phyloP scores from a whole-genome alignment of 2,797 vertebrate species.

The Helicolenus hilgendorfi region DNA sequence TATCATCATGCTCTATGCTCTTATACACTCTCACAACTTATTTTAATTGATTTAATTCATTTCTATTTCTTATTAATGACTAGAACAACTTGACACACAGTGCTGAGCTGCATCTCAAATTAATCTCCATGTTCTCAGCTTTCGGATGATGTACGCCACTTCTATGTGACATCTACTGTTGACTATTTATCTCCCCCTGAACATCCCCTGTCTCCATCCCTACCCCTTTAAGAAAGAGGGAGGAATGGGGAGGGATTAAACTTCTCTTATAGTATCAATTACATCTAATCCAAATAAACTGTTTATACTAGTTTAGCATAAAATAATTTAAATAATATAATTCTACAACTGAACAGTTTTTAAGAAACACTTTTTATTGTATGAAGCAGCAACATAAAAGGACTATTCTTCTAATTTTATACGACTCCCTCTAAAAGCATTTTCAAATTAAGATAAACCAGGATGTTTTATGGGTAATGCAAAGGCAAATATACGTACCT shows the following conservation, averaged over 20 bases:
- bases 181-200: too few relatives aligned
- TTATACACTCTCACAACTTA: too few relatives aligned
- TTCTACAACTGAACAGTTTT: neutral
- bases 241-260: too few relatives aligned
- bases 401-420: neutral
- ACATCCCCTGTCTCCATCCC: too few relatives aligned
- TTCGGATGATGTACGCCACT: too few relatives aligned
- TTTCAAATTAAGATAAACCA: slow-evolving; percentile 61
- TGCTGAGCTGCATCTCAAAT: too few relatives aligned
- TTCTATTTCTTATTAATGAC: fast-evolving
- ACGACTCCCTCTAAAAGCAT: slow-evolving; percentile 44
- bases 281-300: neutral
- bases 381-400: slow-evolving; percentile 10
- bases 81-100: too few relatives aligned
- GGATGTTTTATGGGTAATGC: slow-evolving; percentile 63
- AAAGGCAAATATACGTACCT: slow-evolving; percentile 73
- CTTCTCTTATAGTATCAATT: neutral
- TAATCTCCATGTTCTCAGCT: too few relatives aligned
- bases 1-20: too few relatives aligned
- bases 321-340: neutral
- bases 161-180: too few relatives aligned
- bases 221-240: too few relatives aligned
- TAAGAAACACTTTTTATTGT: neutral
- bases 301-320: neutral
- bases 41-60: too few relatives aligned